A percentile compares a stretch with the other conserved stretches of the same genome.
Evolutionary conservation across 1,140 invertebrate species (phyloP).

Genomic region (Dysdera silvatica): DNA sequence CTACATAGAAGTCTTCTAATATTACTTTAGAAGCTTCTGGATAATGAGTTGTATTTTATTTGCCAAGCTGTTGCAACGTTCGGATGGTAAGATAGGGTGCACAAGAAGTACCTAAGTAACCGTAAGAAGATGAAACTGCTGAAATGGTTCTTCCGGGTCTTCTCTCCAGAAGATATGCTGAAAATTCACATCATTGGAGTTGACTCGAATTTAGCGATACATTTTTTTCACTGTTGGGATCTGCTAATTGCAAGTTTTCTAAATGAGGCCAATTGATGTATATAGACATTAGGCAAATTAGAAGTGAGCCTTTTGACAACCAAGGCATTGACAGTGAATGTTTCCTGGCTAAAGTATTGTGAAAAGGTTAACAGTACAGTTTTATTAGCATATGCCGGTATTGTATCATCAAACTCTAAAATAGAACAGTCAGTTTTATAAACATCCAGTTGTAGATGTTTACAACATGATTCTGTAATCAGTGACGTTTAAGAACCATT

Average conservation of each 20-base stretch:
- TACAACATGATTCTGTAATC: too few species aligned
- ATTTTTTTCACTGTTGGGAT: constrained; percentile 41
- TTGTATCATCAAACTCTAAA: too few species aligned
- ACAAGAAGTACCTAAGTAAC: constrained; percentile 40
- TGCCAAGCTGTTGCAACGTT: constrained; percentile 34
- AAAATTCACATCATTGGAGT: constrained; percentile 25
- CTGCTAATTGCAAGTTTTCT: background rate
- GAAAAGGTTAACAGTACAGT: too few species aligned
- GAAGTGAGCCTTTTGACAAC: too few species aligned
- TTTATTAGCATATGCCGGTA: too few species aligned
- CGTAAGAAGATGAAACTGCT: constrained; percentile 36
- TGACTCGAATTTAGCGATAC: constrained; percentile 7
- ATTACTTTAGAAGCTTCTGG: constrained; percentile 28
- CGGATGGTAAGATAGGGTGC: constrained; percentile 39
- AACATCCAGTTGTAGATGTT: too few species aligned
- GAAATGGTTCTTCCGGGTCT: constrained; percentile 33
- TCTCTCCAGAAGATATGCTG: constrained; percentile 45
- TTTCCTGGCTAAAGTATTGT: too few species aligned
- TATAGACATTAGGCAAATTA: too few species aligned
- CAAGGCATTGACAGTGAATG: too few species aligned
- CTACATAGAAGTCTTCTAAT: constrained; percentile 35
- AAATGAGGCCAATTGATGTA: too few species aligned
- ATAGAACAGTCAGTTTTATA: too few species aligned
- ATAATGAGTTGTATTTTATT: constrained; percentile 32
- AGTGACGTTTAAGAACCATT: too few species aligned